Conservation (phyloP, 2,888 invertebrate species). For the Meiosimyza decipiens region DNA sequence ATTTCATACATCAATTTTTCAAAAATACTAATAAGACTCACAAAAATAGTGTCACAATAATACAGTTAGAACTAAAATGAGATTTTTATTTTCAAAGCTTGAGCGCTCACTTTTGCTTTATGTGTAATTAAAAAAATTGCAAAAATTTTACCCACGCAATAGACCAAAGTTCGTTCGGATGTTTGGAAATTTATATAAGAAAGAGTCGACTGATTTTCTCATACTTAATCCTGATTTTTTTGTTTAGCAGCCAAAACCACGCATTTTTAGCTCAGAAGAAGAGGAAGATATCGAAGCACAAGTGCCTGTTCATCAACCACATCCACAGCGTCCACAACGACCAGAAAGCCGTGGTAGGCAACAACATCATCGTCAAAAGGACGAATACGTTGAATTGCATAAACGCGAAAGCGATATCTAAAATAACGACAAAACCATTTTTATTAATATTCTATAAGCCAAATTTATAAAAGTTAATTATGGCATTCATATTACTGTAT, state of each 20-base stretch:
- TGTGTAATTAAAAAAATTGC: no score
- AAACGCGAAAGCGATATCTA: conserved; percentile 86
- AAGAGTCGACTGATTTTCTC: neutral
- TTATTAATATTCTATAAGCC: neutral
- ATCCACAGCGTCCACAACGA: conserved; percentile 59
- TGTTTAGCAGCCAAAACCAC: conserved; percentile 48
- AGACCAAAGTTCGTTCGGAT: neutral
- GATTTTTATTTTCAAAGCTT: no score
- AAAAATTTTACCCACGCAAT: neutral
- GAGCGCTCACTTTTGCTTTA: no score
- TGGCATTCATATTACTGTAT: conserved; percentile 81
- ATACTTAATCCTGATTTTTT: neutral
- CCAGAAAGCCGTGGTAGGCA: conserved; percentile 58
- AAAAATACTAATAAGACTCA: no score
- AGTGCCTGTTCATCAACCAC: conserved; percentile 46
- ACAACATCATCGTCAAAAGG: conserved; percentile 63
- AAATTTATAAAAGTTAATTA: conserved; percentile 54
- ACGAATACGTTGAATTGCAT: conserved; percentile 73
- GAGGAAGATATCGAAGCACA: conserved; percentile 58
- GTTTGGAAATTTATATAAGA: neutral
- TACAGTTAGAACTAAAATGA: no score
- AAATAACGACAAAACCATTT: conserved; percentile 47
- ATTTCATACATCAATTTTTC: no score
- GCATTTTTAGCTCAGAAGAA: conserved; percentile 40
- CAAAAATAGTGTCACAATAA: no score